Base-by-base conservation (phyloP, 2,797 vertebrate species). In the Merluccius polli region DNA sequence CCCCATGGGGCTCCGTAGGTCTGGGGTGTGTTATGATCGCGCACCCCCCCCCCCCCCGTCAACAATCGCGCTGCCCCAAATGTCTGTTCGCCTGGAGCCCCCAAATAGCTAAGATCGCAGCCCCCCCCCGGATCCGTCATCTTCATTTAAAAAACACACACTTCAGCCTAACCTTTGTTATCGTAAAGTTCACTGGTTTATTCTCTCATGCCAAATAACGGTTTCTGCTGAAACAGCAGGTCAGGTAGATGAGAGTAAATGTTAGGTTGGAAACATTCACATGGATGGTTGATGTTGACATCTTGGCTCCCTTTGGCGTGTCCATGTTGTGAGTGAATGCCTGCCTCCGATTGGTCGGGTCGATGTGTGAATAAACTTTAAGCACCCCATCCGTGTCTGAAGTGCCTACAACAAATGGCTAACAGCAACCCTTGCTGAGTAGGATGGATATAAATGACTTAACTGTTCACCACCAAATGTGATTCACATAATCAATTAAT, bases 141-240 rank as follows among this genome's bases (percentile, higher is more conserved):
- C n/a, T n/a, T n/a, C n/a, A n/a, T n/a, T n/a, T n/a, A n/a, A n/a
- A n/a, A n/a, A n/a, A 59, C 52, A 65, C 59, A 27, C 59, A 65
- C 59, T n/a, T 24, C 52, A 65, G 59, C 59, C 59, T 65, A 27
- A 65, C 59, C 59, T 65, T 65, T 65, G 59, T 16, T 65, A 65
- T 65, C 24, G 59, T 4, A 65, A 65, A 65, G 59, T 65, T 65
- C 59, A 65, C n/a, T 27, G 59, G 6, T 65, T 65, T 65, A 27
- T 59, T 65, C 59, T 65, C 52, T 59, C n/a, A 59, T 59, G 52
- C 52, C 52, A 59, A 59, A 59, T n/a, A n/a, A 10, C 21, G n/a
- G 59, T 29, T 65, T 4, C n/a, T 0, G 24, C 24, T 65, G 24
- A 27, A 65, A 65, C 59, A 65, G 59, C 52, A 21, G 59, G 59